These are phyloP conservation scores for Ailuropoda melanoleuca DNA, from an alignment of 2,113 vertebrate genomes.

Conservation along the genomic window DNA sequence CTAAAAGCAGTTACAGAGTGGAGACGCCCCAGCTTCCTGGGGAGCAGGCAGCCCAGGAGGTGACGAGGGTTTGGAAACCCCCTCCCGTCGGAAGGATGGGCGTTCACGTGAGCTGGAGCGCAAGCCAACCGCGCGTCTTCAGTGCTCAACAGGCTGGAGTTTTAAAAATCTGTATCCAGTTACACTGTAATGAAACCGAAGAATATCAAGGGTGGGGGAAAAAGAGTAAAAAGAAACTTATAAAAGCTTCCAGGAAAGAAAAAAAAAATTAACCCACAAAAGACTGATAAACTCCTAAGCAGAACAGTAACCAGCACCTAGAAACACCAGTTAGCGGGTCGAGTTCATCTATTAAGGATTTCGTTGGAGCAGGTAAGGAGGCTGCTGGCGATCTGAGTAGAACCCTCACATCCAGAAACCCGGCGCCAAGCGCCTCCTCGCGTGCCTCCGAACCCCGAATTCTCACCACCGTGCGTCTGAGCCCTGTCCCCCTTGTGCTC, in stretches of 20 bases:
- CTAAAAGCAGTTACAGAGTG: not conserved
- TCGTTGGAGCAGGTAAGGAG: not conserved
- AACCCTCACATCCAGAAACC: not conserved
- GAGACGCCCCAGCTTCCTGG: not conserved
- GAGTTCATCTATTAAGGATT: not conserved
- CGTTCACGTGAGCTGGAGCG: accelerated
- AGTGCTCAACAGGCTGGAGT: not conserved
- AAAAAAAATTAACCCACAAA: not conserved
- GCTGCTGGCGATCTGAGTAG: not conserved
- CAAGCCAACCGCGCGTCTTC: accelerated
- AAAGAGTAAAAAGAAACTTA: not conserved
- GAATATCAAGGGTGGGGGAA: not conserved
- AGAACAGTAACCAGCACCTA: not conserved
- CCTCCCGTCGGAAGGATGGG: accelerated
- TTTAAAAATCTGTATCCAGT: not conserved
- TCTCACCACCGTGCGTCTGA: not conserved
- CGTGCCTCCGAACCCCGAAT: accelerated
- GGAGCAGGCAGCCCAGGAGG: accelerated
- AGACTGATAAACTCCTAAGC: not conserved
- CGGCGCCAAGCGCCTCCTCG: accelerated
- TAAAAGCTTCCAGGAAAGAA: not conserved
- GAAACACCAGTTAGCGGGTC: not conserved
- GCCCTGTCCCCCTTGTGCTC: accelerated
- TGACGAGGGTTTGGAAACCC: not conserved
- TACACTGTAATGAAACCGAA: not conserved